These are phyloP conservation scores for Vombatus ursinus DNA, from an alignment of 2,113 vertebrate genomes.

Conservation along the genomic window DNA sequence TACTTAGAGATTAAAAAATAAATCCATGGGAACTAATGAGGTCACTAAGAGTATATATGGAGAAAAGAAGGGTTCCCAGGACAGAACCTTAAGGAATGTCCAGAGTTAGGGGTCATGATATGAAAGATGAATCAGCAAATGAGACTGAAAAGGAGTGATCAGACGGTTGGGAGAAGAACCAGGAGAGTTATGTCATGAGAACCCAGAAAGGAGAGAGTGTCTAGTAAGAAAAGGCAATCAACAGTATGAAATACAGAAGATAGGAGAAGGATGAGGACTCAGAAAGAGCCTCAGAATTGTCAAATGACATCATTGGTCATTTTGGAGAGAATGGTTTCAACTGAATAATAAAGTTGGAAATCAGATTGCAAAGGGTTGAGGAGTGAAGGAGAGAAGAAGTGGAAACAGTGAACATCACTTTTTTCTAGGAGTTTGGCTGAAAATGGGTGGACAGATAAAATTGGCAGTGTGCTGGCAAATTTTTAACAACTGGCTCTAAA, in stretches of 20 bases:
- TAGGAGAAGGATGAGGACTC: not conserved
- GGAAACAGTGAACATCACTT: not conserved
- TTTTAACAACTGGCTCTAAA: not conserved
- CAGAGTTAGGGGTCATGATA: no score
- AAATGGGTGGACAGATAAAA: not conserved
- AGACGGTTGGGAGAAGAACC: not conserved
- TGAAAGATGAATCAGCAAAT: no score
- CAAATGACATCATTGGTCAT: not conserved
- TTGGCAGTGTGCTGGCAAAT: not conserved
- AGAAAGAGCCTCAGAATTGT: not conserved
- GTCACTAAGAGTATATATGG: no score
- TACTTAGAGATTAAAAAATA: no score
- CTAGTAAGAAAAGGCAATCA: not conserved
- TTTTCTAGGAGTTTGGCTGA: not conserved
- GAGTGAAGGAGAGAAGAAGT: not conserved
- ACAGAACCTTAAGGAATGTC: no score
- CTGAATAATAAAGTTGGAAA: not conserved
- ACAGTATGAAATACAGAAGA: not conserved
- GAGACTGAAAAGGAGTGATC: not conserved
- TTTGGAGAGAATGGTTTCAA: not conserved
- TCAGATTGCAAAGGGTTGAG: not conserved
- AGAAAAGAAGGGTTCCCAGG: no score
- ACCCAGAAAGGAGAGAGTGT: not conserved
- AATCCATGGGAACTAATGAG: no score
- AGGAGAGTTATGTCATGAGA: not conserved